phyloP scores from a whole-genome alignment of 2,797 vertebrate genomes.

The Darevskia mixta region DNA sequence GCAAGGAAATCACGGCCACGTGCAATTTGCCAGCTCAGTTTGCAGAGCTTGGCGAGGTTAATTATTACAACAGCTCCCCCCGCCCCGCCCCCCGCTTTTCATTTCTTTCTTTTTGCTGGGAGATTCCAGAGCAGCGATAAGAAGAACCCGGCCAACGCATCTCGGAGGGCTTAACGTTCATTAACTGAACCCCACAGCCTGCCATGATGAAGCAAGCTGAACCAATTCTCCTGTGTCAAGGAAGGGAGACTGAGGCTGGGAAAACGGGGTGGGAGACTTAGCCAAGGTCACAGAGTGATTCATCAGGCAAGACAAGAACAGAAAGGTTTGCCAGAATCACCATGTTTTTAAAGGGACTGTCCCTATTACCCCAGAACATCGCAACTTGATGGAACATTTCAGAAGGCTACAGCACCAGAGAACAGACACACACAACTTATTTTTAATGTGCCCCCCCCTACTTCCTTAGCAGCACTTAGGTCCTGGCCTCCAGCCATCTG shows the following conservation, averaged over 20 bases:
- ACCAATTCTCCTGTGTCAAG: neutral
- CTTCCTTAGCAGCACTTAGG: neutral
- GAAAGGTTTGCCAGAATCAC: constrained; percentile 8
- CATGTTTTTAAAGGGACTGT: constrained; percentile 21
- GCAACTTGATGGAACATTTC: constrained; percentile 6
- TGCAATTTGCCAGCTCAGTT: neutral
- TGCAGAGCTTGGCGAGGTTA: constrained; percentile 30
- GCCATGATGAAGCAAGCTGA: constrained; percentile 9
- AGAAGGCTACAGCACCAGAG: neutral
- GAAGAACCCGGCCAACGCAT: constrained; percentile 3
- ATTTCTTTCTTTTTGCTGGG: constrained; percentile 6
- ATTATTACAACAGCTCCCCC: constrained; percentile 38
- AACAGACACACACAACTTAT: neutral
- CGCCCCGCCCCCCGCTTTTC: too few species aligned
- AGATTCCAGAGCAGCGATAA: constrained; percentile 47
- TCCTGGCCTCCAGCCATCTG: neutral
- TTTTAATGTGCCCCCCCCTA: neutral
- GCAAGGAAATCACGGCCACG: neutral
- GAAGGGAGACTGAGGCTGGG: constrained; percentile 30
- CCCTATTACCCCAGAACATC: constrained; percentile 17
- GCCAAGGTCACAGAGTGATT: constrained; percentile 28
- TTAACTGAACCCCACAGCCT: constrained; percentile 18
- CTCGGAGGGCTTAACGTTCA: constrained; percentile 26
- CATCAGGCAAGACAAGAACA: constrained; percentile 25
- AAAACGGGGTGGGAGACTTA: constrained; percentile 7